Evolutionary conservation across 2,888 invertebrate genomes (phyloP).

Genomic region (Ditylenchus weischeri): DNA sequence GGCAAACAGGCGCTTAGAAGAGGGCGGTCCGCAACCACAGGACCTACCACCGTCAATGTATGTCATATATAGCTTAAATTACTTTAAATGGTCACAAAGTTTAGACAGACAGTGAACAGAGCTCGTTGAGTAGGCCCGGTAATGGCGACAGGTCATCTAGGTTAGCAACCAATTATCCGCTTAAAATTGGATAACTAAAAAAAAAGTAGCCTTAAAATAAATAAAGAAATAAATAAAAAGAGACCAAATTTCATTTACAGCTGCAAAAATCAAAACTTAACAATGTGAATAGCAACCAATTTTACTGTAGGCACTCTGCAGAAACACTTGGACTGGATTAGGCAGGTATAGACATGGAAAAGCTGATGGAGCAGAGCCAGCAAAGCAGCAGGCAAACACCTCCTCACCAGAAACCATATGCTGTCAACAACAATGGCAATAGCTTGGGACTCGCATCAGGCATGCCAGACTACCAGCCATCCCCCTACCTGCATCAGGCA

Average conservation of each 20-base stretch:
- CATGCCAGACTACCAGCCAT: neutral
- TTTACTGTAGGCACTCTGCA: neutral
- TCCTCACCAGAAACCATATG: conserved; percentile 13
- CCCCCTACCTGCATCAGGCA: too few species aligned
- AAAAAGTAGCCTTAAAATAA: too few species aligned
- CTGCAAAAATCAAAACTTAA: too few species aligned
- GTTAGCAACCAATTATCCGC: too few species aligned
- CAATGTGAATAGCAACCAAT: neutral
- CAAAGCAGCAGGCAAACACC: conserved; percentile 22
- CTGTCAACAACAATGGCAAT: neutral
- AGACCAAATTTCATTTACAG: too few species aligned
- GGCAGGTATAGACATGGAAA: conserved; percentile 27
- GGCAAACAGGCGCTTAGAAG: conserved; percentile 31
- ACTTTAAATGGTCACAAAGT: conserved; percentile 1
- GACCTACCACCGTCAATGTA: conserved; percentile 18
- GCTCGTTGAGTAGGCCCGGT: conserved; percentile 18
- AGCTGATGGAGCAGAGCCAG: conserved; percentile 20
- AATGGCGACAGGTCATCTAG: neutral
- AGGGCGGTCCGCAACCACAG: conserved; percentile 12
- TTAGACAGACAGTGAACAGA: conserved; percentile 20
- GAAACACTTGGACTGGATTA: conserved; percentile 13
- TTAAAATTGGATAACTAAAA: too few species aligned
- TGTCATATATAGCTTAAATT: conserved; percentile 8
- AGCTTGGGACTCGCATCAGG: neutral
- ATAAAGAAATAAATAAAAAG: too few species aligned